phyloP scores from a whole-genome alignment of 2,888 invertebrate species.

The Tortrix viridana region DNA sequence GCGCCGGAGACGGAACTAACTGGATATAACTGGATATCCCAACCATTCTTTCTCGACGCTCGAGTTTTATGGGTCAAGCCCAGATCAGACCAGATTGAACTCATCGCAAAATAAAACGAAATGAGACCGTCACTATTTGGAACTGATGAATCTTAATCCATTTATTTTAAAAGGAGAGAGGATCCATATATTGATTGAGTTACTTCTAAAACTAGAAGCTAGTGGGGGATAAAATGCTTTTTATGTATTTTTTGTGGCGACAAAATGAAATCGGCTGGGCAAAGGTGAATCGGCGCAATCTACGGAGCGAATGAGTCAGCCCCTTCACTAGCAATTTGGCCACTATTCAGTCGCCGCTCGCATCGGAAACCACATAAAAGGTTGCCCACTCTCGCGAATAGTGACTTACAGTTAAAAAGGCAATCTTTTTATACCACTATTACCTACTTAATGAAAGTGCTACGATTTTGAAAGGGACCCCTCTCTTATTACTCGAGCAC shows the following conservation, averaged over 20 bases:
- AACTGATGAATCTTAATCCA: conserved; percentile 1
- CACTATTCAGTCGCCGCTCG: conserved; percentile 67
- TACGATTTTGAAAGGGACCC: background rate
- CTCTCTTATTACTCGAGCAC: background rate
- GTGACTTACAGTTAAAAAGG: conserved; percentile 55
- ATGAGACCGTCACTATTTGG: conserved; percentile 45
- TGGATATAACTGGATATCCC: conserved; percentile 70
- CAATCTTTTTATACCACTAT: conserved; percentile 38
- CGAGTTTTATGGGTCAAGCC: conserved; percentile 79
- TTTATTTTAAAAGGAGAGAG: background rate
- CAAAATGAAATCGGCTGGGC: conserved; percentile 51
- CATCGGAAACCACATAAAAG: conserved; percentile 74
- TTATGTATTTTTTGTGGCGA: conserved; percentile 39
- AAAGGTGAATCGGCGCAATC: conserved; percentile 72
- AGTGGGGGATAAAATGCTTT: conserved; percentile 14
- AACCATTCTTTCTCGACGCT: conserved; percentile 64
- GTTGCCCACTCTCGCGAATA: conserved; percentile 64
- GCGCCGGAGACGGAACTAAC: conserved; percentile 67
- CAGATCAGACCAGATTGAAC: conserved; percentile 72
- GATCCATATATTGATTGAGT: background rate
- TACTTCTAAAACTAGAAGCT: background rate
- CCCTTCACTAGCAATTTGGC: conserved; percentile 73
- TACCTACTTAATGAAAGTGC: conserved; percentile 26
- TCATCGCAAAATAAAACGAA: conserved; percentile 49
- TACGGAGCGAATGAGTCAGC: conserved; percentile 67